Conservation (phyloP, 2,797 vertebrate genomes). For the Cryptoprocta ferox region DNA sequence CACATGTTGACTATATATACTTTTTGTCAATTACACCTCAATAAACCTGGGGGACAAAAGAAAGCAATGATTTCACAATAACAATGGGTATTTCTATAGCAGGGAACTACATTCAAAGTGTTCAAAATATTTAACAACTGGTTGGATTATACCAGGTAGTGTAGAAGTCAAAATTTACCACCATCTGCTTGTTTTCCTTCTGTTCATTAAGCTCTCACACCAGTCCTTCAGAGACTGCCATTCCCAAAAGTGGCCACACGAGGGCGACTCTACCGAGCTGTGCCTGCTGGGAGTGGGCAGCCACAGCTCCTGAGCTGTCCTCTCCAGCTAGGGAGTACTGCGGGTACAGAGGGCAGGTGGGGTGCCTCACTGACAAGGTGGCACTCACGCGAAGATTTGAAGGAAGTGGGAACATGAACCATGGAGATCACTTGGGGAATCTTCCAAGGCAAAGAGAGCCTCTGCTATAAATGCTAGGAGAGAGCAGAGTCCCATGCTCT, state of each 20-base stretch:
- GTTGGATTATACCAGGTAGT: slow-evolving; percentile 55
- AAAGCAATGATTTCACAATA: slow-evolving; percentile 54
- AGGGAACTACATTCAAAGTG: neutral
- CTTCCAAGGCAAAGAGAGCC: neutral
- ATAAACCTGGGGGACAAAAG: neutral
- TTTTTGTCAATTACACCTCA: neutral
- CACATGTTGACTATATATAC: neutral
- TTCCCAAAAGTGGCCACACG: neutral
- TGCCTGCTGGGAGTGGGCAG: neutral
- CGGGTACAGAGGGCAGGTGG: neutral
- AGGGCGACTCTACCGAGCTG: neutral
- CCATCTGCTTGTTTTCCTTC: slow-evolving; percentile 53
- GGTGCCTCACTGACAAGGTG: neutral
- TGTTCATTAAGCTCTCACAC: neutral
- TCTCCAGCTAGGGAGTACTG: neutral
- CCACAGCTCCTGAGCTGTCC: neutral
- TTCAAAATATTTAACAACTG: slow-evolving; percentile 59
- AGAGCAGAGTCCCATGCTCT: neutral
- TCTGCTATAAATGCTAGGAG: neutral
- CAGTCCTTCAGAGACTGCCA: neutral
- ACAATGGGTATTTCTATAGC: slow-evolving; percentile 63
- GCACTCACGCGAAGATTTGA: neutral
- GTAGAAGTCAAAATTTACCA: slow-evolving; percentile 44
- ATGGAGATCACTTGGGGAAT: neutral
- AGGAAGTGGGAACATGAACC: neutral